Percentiles rank a stretch among this genome's conserved stretches.
Conservation (phyloP, 1,140 invertebrate species). For the Branchinecta lindahli region DNA sequence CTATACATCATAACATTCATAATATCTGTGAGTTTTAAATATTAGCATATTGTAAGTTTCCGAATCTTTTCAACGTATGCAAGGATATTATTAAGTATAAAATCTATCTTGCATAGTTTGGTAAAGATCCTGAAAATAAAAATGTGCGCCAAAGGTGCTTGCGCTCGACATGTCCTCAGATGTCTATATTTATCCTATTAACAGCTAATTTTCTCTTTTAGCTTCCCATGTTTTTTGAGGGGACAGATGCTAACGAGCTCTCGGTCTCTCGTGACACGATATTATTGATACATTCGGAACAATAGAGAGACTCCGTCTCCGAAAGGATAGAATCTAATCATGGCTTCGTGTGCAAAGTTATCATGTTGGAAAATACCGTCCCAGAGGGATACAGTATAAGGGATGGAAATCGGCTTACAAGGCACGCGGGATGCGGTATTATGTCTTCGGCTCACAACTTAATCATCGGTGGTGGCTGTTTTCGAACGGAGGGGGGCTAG, state of each 20-base stretch:
- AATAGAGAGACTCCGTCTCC: background rate
- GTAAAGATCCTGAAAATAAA: too few relatives aligned
- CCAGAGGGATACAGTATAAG: background rate
- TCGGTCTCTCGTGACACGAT: background rate
- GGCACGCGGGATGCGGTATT: background rate
- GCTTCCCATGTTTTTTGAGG: too few relatives aligned
- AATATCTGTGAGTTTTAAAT: too few relatives aligned
- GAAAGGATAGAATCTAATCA: conserved; percentile 1
- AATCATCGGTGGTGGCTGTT: background rate
- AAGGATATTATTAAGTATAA: too few relatives aligned
- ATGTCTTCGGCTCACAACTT: conserved; percentile 5
- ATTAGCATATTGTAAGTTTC: too few relatives aligned
- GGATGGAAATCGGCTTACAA: conserved; percentile 1
- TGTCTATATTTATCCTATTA: too few relatives aligned
- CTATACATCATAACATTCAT: too few relatives aligned
- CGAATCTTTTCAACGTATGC: too few relatives aligned
- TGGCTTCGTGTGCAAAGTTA: background rate
- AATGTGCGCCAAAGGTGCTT: too few relatives aligned
- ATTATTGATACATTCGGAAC: conserved; percentile 10
- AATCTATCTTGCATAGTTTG: too few relatives aligned
- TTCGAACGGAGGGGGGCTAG: background rate
- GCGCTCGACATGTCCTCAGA: too few relatives aligned
- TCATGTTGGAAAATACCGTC: conserved; percentile 7
- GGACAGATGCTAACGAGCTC: background rate
- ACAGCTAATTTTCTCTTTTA: too few relatives aligned